These are phyloP conservation scores for Pygmarrhopalites habei DNA, from an alignment of 1,140 invertebrate genomes.

Conservation along the genomic window DNA sequence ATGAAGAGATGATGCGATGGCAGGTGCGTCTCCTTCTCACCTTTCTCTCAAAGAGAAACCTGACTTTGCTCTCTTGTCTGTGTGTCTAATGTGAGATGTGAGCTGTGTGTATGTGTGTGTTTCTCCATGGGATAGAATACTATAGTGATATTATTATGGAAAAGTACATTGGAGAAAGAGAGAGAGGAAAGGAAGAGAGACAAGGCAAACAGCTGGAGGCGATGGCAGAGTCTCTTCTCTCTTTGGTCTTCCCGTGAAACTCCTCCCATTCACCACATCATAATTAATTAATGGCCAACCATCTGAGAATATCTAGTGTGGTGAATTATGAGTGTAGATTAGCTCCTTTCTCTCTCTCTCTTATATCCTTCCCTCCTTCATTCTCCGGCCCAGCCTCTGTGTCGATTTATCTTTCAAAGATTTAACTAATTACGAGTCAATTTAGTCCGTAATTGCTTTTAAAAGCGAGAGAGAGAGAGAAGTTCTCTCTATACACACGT, in stretches of 20 bases:
- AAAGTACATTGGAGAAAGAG: neutral
- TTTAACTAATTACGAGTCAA: constrained; percentile 40
- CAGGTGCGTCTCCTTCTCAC: too few species aligned
- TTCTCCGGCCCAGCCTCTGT: constrained; percentile 18
- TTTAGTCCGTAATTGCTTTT: constrained; percentile 39
- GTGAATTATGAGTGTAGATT: constrained; percentile 33
- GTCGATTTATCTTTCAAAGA: constrained; percentile 39
- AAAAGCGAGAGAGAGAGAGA: constrained; percentile 21
- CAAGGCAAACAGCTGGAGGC: neutral
- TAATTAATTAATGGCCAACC: constrained; percentile 29
- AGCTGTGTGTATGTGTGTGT: neutral
- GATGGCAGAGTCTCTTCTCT: neutral
- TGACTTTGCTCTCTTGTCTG: too few species aligned
- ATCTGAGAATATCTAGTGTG: constrained; percentile 25
- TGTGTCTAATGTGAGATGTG: neutral
- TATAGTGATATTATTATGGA: too few species aligned
- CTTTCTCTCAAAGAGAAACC: too few species aligned
- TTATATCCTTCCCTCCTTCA: neutral
- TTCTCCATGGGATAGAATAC: too few species aligned
- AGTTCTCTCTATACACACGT: neutral
- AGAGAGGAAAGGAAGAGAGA: neutral
- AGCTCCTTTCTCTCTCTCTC: constrained; percentile 8
- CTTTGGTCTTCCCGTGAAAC: neutral
- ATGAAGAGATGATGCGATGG: neutral
- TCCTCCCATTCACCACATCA: constrained; percentile 15